Base-by-base conservation (phyloP, 2,888 invertebrate species). In the Endotricha flammealis region DNA sequence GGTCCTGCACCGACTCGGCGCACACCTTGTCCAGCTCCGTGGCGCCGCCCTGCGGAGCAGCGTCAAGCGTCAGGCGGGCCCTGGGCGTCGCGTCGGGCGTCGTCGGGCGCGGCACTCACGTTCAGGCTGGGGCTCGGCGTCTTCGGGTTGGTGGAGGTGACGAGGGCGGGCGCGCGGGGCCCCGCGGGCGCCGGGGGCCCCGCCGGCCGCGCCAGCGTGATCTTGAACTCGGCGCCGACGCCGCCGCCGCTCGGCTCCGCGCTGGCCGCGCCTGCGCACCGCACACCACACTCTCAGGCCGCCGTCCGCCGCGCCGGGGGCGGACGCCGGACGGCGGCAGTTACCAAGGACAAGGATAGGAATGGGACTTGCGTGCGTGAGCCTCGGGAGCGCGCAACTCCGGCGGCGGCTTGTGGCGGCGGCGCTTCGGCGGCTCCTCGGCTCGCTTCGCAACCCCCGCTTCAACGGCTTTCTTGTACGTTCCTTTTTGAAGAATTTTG, bases 1-100 rank as follows among this genome's bases (percentile, higher is more conserved):
- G 83, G 86, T 95, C 95, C 66, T 94, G 94, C 43, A 95, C 92
- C 1, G 93, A 93, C 65, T 94, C 94, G 67, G 93, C 93, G 72
- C 94, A 94, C 68, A 93, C 93, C 67, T 93, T 93, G 76, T 95
- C 95, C 60, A 95, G 88, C 60, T 89, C 88, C 42, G 59, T 57
- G 4, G 70, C 37, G 68, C 79, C 55, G 43, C 74, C 76, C 70
- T 57, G 14, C 12, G 10, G 12, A 8, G 8, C 50, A 50, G n/a
- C n/a, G n/a, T n/a, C n/a, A n/a, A n/a, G n/a, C n/a, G n/a, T n/a
- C n/a, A n/a, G n/a, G n/a, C n/a, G n/a, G n/a, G n/a, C n/a, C n/a
- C n/a, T n/a, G n/a, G n/a, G n/a, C n/a, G 23, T 29, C 20, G 10
- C 16, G 4, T 4, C 7, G 7, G 10, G 8, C 10, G 10, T 25